Evolutionary conservation across 2,797 vertebrate genomes (phyloP).

Genomic region (Margarornis squamiger): DNA sequence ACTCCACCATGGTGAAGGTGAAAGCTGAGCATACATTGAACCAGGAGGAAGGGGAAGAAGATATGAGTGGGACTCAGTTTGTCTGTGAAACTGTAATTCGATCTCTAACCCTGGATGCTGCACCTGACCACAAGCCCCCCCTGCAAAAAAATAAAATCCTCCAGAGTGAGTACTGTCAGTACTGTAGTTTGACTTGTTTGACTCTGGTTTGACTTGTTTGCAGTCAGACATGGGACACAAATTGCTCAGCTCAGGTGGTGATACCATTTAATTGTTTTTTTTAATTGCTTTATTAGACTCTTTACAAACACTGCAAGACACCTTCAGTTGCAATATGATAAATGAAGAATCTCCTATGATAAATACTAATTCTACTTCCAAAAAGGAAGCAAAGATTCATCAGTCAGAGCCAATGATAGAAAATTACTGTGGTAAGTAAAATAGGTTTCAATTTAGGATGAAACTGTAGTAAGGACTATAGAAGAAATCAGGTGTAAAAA

Average conservation of each 20-base stretch:
- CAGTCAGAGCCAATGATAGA: background rate
- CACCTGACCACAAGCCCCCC: conserved; percentile 89
- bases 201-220: background rate
- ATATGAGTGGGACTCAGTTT: conserved; percentile 97
- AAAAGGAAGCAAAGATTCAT: background rate
- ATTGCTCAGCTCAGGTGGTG: background rate
- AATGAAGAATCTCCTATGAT: background rate
- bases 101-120: conserved; percentile 93
- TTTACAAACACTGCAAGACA: background rate
- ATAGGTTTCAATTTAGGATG: background rate
- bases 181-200: background rate
- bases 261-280: background rate
- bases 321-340: background rate
- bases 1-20: conserved; percentile 56
- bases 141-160: conserved; percentile 70
- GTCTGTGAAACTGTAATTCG: conserved; percentile 97
- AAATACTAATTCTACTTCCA: background rate
- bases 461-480: background rate
- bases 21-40: conserved; percentile 69
- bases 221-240: background rate
- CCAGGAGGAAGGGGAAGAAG: conserved; percentile 90
- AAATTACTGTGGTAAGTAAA: conserved; percentile 33
- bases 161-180: conserved; percentile 75
- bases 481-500: background rate
- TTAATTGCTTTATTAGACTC: conserved; percentile 2